phyloP scores from a whole-genome alignment of 2,113 vertebrate species.

The Pao palembangensis region DNA sequence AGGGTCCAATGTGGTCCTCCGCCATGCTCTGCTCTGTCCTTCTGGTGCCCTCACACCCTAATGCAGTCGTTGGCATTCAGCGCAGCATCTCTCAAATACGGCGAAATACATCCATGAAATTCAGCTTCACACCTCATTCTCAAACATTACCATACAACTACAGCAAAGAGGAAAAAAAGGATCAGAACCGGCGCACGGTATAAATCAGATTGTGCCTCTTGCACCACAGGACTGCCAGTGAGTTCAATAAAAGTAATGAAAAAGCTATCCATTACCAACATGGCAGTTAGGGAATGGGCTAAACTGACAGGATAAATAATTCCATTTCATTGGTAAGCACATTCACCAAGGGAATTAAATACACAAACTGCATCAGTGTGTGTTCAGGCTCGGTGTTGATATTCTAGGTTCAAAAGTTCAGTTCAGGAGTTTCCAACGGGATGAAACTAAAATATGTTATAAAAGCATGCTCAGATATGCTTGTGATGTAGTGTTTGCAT shows the following conservation, averaged over 20 bases:
- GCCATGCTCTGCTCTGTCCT: constrained; percentile 38
- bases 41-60: constrained; percentile 47
- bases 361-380: constrained; percentile 21
- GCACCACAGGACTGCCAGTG: constrained; percentile 26
- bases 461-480: constrained; percentile 1
- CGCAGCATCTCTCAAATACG: constrained; percentile 21
- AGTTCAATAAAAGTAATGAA: constrained; percentile 50
- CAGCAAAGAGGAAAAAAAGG: constrained; percentile 47
- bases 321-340: constrained; percentile 42
- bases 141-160: constrained; percentile 70
- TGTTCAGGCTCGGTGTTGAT: constrained; percentile 16
- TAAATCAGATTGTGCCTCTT: constrained; percentile 43
- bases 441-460: not conserved
- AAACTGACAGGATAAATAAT: constrained; percentile 60
- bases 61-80: constrained; percentile 67
- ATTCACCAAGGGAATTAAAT: constrained; percentile 48
- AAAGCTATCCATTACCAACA: constrained; percentile 46
- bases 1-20: constrained; percentile 14
- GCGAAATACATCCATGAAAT: constrained; percentile 63
- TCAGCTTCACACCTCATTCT: constrained; percentile 55
- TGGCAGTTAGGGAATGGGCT: constrained; percentile 44
- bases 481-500: constrained; percentile 1
- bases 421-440: not conserved
- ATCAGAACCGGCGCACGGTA: constrained; percentile 45
- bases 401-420: constrained; percentile 27